Conservation (phyloP, 2,113 vertebrate species). For the Myocastor coypus region DNA sequence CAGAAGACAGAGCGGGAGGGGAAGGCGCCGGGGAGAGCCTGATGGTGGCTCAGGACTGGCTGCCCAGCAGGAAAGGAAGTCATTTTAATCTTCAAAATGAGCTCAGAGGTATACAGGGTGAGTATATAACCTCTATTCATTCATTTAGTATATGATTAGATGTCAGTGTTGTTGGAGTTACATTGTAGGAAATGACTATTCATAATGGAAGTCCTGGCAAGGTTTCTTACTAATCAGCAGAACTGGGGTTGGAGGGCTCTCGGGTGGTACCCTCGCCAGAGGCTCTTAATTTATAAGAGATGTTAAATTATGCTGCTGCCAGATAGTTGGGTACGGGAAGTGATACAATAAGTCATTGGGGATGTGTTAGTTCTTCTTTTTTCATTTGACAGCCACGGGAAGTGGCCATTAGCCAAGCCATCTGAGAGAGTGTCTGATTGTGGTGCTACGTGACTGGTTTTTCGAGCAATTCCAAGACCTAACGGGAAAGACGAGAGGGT, state of each 20-base stretch:
- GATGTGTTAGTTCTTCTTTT: constrained; percentile 43
- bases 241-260: constrained; percentile 62
- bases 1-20: not conserved
- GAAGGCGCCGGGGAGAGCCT: not conserved
- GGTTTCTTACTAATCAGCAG: constrained; percentile 73
- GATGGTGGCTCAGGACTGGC: fast-evolving
- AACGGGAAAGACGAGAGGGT: not conserved
- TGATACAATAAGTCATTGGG: constrained; percentile 62
- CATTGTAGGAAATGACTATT: constrained; percentile 68
- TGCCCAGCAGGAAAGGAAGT: not conserved
- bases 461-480: not conserved
- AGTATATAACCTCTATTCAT: not conserved
- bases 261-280: not conserved
- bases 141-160: constrained; percentile 50
- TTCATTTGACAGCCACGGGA: constrained; percentile 70
- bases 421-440: not conserved
- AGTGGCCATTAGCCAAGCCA: constrained; percentile 69
- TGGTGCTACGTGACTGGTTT: not conserved
- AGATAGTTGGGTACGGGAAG: constrained; percentile 64
- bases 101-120: constrained; percentile 17
- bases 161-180: constrained; percentile 45
- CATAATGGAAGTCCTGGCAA: constrained; percentile 76
- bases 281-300: constrained; percentile 75
- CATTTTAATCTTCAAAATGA: constrained; percentile 55
- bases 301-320: constrained; percentile 47